Base-by-base conservation (phyloP, 2,888 invertebrate genomes). In the Eupithecia inturbata region DNA sequence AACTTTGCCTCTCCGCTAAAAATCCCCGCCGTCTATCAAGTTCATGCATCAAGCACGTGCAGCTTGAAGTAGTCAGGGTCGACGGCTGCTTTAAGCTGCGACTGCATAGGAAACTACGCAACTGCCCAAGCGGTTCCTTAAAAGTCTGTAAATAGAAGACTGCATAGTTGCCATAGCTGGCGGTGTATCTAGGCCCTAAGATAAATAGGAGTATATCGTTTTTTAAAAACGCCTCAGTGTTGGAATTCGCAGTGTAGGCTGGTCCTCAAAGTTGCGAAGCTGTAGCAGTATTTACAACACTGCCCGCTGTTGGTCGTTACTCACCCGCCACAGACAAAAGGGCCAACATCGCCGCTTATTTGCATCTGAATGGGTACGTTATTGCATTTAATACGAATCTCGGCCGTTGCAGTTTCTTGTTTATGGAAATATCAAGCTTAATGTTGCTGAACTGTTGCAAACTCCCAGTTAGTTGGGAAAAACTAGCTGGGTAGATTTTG, bases 381-480 rank as follows among this genome's bases (percentile, higher is more conserved):
- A 88, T 84, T 83, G 86, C 86, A 86, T 88, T 87, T 87, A 86
- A 87, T 85, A 87, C 87, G 84, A 87, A 85, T 84, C 86, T 83
- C 80, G 78, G 77, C 76, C 74, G 74, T 63, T 68, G 69, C 74
- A 72, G 77, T 73, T 74, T 75, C 71, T 64, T 72, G 74, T 69
- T 70, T 77, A 72, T 68, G 72, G 31, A 70, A 72, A 77, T 77
- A 71, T 72, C 49, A 45, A 74, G 67, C 39, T 70, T 72, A 78
- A 70, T 75, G 70, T 73, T 73, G 33, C 68, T 57, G 62, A 70
- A 67, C 70, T 60, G 67, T 41, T 67, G 39, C 49, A 19, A 62
- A 62, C 31, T 62, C 57, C 31, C 16, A 28, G 6, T 62, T 62
- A 14, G 62, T 16, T 31, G 31, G 31, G 60, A 62, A 62, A 62